Conservation (phyloP, 2,888 invertebrate genomes). For the Zaprionus obscuricornis region DNA sequence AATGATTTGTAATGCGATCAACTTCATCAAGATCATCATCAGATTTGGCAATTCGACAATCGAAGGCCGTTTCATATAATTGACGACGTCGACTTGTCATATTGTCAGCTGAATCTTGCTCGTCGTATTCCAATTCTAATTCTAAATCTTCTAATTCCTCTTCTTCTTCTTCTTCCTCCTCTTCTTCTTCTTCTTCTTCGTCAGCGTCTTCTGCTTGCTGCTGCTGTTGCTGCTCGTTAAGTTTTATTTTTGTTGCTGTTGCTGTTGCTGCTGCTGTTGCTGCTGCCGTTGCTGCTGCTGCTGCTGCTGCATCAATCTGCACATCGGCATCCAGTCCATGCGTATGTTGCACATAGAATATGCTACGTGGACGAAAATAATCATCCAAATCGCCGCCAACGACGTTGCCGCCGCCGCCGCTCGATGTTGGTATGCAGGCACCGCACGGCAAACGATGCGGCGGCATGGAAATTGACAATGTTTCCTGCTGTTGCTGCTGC, state of each 20-base stretch:
- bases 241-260: constrained; percentile 18
- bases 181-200: constrained; percentile 18
- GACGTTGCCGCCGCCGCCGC: constrained; percentile 22
- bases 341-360: constrained; percentile 89
- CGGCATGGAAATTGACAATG: constrained; percentile 86
- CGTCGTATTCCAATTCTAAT: constrained; percentile 64
- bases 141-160: constrained; percentile 43
- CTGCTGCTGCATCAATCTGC: constrained; percentile 81
- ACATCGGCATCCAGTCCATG: constrained; percentile 86
- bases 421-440: constrained; percentile 85
- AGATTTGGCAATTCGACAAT: constrained; percentile 92
- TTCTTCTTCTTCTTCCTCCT: constrained; percentile 74
- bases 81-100: constrained; percentile 86
- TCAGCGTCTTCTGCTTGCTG: constrained; percentile 57
- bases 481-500: constrained; percentile 15
- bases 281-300: constrained; percentile 17
- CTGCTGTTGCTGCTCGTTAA: constrained; percentile 41
- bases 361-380: constrained; percentile 87
- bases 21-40: constrained; percentile 92
- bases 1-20: constrained; percentile 92
- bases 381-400: constrained; percentile 86
- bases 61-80: constrained; percentile 95
- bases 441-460: constrained; percentile 87
- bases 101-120: constrained; percentile 49
- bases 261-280: constrained; percentile 15